Base-by-base conservation (phyloP, 2,888 invertebrate genomes). In the Tortrix viridana region DNA sequence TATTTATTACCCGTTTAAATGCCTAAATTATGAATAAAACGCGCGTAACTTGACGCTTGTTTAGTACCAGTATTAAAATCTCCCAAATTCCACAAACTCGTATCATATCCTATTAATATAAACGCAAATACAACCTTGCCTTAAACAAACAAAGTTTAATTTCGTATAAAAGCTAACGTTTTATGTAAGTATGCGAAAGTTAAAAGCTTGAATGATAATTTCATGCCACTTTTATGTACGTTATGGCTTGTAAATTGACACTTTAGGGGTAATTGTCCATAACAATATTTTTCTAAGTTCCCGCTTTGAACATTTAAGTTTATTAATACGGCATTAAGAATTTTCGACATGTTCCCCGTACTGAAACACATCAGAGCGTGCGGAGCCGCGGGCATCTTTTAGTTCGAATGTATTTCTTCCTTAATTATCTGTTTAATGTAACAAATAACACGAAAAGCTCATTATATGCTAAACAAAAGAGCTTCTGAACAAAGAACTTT, bases 351-450 rank as follows among this genome's bases (percentile, higher is more conserved):
- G 26, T 49, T 26, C 49, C 5, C n/a, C n/a, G n/a, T n/a, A n/a
- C n/a, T n/a, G n/a, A n/a, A n/a, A n/a, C n/a, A n/a, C n/a, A n/a
- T n/a, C n/a, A n/a, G n/a, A n/a, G n/a, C 22, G 32, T 32, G 32
- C 32, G 7, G 9, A 26, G 32, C 12, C 12, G 1, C 12, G 32
- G 32, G 12, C 12, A n/a, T 12, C 12, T 32, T 32, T 4, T 32
- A 32, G 12, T 32, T 12, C 12, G 9, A 32, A 0, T 3, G 12
- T 32, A 1, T 32, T 32, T 32, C 61, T 19, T 55, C 69, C 67
- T 69, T 72, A 72, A 74, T 71, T 69, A 72, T 69, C 71, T 71
- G 71, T 74, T 72, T 71, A 75, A 75, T 71, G 69, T 70, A 68
- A 73, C 74, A 72, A 75, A 73, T 72, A 74, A 71, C 68, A 65